These are phyloP conservation scores for Malurus cyaneus DNA, from an alignment of 2,113 vertebrate species.

Conservation along the genomic window DNA sequence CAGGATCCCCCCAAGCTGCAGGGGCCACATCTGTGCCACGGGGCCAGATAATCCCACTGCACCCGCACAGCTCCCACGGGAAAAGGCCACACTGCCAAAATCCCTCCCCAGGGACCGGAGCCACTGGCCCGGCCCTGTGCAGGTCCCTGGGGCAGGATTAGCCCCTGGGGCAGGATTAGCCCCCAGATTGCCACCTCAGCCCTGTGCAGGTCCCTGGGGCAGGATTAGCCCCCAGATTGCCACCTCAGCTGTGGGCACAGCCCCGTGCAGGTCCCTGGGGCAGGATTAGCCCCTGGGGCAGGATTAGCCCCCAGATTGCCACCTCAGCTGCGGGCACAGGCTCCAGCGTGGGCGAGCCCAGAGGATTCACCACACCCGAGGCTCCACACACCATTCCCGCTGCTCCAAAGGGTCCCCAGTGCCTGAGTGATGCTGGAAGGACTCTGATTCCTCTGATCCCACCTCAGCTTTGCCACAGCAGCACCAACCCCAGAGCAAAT, in stretches of 20 bases:
- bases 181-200: background rate
- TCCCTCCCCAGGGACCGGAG: background rate
- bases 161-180: background rate
- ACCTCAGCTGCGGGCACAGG: background rate
- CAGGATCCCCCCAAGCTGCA: background rate
- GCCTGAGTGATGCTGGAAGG: background rate
- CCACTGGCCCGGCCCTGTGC: accelerated
- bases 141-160: background rate
- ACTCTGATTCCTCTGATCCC: background rate
- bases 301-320: background rate
- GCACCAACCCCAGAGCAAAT: background rate
- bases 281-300: background rate
- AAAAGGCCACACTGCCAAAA: background rate
- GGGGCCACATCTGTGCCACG: background rate
- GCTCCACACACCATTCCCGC: accelerated
- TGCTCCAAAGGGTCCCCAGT: accelerated
- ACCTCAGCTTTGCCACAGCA: background rate
- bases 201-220: accelerated
- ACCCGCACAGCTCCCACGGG: background rate
- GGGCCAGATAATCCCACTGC: background rate
- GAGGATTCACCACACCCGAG: background rate
- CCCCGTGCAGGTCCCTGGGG: background rate
- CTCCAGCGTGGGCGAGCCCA: accelerated
- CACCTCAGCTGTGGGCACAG: background rate
- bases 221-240: background rate